These are phyloP conservation scores for Porphyrio hochstetteri DNA, from an alignment of 2,113 vertebrate species.

Conservation along the genomic window DNA sequence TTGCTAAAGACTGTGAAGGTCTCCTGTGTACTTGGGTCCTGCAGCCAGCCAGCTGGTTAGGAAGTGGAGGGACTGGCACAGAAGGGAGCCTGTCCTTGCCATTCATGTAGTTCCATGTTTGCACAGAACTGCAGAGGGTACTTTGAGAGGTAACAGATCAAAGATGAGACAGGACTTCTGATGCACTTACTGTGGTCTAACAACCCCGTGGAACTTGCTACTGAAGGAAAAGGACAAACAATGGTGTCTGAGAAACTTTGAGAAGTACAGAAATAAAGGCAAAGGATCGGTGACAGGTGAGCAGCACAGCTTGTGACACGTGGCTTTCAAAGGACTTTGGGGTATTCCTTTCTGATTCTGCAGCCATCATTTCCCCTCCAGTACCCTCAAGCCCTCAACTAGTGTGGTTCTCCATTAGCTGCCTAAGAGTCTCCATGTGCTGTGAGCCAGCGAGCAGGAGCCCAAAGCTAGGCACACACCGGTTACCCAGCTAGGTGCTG, in stretches of 20 bases:
- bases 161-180: neutral
- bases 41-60: neutral
- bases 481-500: neutral
- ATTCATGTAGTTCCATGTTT: neutral
- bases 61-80: neutral
- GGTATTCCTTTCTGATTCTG: neutral
- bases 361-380: neutral
- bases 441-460: fast-evolving
- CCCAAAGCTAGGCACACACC: fast-evolving
- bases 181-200: neutral
- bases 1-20: neutral
- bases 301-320: neutral
- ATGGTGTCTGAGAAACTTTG: neutral
- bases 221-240: neutral
- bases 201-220: neutral
- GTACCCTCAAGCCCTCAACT: neutral
- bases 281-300: neutral
- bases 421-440: neutral
- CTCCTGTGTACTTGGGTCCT: neutral
- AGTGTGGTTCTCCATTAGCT: neutral
- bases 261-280: neutral
- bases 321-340: neutral
- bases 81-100: neutral
- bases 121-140: neutral
- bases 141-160: neutral